Evolutionary conservation across 2,888 invertebrate species (phyloP).

Genomic region (Coenonympha arcania): DNA sequence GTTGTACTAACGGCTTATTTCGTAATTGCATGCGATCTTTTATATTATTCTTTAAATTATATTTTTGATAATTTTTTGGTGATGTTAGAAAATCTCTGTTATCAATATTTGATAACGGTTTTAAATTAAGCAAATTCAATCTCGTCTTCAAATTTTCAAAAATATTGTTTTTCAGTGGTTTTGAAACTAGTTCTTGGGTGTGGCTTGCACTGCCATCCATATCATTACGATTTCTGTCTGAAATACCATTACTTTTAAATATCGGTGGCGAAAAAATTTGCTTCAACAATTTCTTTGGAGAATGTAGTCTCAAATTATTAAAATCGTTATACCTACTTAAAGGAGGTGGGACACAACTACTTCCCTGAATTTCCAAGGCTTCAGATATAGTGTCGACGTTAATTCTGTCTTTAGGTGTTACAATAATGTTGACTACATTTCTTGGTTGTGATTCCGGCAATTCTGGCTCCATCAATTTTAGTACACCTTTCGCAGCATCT

Average conservation of each 20-base stretch:
- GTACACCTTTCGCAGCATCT: slow-evolving; percentile 47
- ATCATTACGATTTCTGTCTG: slow-evolving; percentile 34
- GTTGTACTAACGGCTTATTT: background rate
- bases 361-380: slow-evolving; percentile 46
- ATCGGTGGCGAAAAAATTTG: slow-evolving; percentile 33
- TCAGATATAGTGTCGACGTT: slow-evolving; percentile 37
- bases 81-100: background rate
- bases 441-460: slow-evolving; percentile 37
- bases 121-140: slow-evolving; percentile 20
- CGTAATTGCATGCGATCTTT: background rate
- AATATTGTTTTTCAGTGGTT: slow-evolving; percentile 22
- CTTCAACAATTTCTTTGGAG: slow-evolving; percentile 33
- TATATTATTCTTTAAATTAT: background rate
- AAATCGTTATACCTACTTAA: slow-evolving; percentile 30
- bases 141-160: slow-evolving; percentile 16
- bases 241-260: slow-evolving; percentile 8
- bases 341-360: slow-evolving; percentile 40
- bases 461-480: slow-evolving; percentile 30
- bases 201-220: slow-evolving; percentile 50
- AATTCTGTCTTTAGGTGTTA: slow-evolving; percentile 37
- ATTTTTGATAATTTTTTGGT: background rate
- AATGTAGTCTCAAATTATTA: slow-evolving; percentile 23
- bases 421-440: slow-evolving; percentile 47
- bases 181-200: slow-evolving; percentile 36
- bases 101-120: slow-evolving; percentile 12